Evolutionary conservation across 2,797 vertebrate genomes (phyloP).

Genomic region (Phrynocephalus forsythii): DNA sequence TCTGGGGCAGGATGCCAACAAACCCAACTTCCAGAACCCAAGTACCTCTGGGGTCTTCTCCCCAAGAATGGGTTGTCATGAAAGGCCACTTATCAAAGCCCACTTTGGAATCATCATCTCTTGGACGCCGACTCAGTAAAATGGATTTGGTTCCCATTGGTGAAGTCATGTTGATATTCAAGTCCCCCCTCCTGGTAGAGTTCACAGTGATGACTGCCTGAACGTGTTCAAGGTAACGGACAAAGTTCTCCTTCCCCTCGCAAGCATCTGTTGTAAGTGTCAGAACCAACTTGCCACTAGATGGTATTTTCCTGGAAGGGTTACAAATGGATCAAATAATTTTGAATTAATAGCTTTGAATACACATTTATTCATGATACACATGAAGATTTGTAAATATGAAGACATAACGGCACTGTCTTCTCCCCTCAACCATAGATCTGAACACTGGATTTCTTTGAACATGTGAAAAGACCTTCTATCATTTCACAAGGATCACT

Average conservation of each 20-base stretch:
- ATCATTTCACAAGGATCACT: too few species aligned
- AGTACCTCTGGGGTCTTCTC: constrained; percentile 96
- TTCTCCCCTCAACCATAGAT: too few species aligned
- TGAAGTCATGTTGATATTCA: constrained; percentile 98
- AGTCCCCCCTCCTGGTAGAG: constrained; percentile 90
- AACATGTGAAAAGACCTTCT: too few species aligned
- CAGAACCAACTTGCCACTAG: constrained; percentile 88
- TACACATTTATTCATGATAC: neutral
- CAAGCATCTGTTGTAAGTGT: constrained; percentile 90
- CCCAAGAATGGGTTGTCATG: constrained; percentile 99
- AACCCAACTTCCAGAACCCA: constrained; percentile 96
- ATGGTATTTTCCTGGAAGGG: constrained; percentile 87
- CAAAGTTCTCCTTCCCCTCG: constrained; percentile 96
- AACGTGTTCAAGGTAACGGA: constrained; percentile 97
- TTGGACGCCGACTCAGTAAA: constrained; percentile 92
- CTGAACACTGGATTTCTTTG: too few species aligned
- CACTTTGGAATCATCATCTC: constrained; percentile 95
- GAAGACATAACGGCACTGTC: neutral
- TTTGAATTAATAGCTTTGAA: constrained; percentile 15
- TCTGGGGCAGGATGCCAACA: constrained; percentile 85
- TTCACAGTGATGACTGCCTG: constrained; percentile 97
- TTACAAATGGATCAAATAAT: constrained; percentile 24
- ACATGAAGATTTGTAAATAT: neutral
- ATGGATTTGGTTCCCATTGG: constrained; percentile 99
- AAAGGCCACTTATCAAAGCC: constrained; percentile 99